Evolutionary conservation across 2,113 vertebrate species (phyloP), one percentile per base, ranked within the genome.

Genomic region (Chlorodrepanis virens): DNA sequence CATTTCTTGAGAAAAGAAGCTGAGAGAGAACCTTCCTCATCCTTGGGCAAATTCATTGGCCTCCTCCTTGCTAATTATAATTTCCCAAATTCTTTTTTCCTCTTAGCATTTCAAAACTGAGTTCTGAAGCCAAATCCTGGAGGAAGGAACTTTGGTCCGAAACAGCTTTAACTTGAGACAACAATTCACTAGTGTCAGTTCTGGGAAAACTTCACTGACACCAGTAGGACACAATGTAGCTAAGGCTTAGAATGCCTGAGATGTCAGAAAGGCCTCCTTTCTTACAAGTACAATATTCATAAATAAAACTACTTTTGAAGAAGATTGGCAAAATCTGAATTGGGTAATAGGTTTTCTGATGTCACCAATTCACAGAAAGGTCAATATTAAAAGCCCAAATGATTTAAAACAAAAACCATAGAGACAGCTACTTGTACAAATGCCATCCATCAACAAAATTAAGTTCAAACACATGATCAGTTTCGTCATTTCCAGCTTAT

Each of bases 331-430:
- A 77, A 86, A 91, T 89, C 49, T 61, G 44, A 90, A 87, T 50
- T 65, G 90, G 69, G 92, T 68, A 92, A 71, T 76, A 87, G n/a
- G 49, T 92, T 95, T 92, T 53, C 72, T 93, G 76, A 93, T 94
- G 89, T 96, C 86, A 96, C 69, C 37, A 91, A 54, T 89, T 95
- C 94, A 95, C 65, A 92, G 90, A 94, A 93, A 92, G 65, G 72
- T 79, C 83, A 89, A 23, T 57, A 60, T 39, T 89, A 93, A 92
- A 92, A 90, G 54, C 69, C 75, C 54, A 91, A 49, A 90, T 86
- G 53, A 88, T 86, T 95, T 86, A 68, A 90, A 92, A 68, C 28
- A 87, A 93, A 92, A 93, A 49, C 11, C 5, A 4, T 60, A 78
- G 60, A 20, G 86, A 71, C 88, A 89, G 72, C 83, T 90, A 89